These are phyloP conservation scores for Caloenas nicobarica DNA, from an alignment of 2,113 vertebrate genomes.

Conservation along the genomic window DNA sequence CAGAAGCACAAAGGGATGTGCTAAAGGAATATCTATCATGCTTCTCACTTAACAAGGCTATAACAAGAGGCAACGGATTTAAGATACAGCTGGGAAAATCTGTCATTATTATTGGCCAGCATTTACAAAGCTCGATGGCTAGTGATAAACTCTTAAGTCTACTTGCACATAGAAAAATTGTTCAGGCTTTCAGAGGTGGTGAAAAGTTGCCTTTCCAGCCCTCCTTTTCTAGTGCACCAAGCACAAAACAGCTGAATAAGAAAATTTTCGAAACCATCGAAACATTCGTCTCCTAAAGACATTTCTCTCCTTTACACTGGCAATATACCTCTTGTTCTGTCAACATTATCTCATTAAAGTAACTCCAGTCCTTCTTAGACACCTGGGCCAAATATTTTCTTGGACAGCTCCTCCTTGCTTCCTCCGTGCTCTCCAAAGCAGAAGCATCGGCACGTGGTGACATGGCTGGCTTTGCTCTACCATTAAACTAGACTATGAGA, in stretches of 20 bases:
- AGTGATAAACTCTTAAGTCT: not conserved
- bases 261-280: not conserved
- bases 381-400: not conserved
- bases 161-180: not conserved
- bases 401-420: not conserved
- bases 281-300: not conserved
- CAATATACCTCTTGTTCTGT: not conserved
- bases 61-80: constrained; percentile 28
- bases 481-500: not conserved
- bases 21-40: constrained; percentile 6
- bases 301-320: not conserved
- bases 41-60: not conserved
- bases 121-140: not conserved
- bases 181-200: not conserved
- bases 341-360: not conserved
- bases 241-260: not conserved
- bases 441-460: not conserved
- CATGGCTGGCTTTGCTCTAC: not conserved
- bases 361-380: not conserved
- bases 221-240: not conserved
- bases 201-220: not conserved
- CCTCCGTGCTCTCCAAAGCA: not conserved
- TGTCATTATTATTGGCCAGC: not conserved
- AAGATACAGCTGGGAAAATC: constrained; percentile 19
- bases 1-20: constrained; percentile 8